Conservation (phyloP, 2,797 vertebrate species). For the Echiichthys vipera region DNA sequence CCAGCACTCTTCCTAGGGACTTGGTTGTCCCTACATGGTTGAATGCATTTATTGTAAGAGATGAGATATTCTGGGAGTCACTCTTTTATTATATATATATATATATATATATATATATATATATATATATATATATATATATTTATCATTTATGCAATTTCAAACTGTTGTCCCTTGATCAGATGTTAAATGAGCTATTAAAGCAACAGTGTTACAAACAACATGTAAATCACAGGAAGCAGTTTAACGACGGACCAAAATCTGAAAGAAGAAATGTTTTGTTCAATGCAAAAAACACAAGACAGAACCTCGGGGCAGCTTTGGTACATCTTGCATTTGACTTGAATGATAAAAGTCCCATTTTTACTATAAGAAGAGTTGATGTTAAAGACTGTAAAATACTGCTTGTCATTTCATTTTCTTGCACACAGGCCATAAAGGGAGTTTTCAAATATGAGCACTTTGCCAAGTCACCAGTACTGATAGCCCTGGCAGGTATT, state of each 20-base stretch:
- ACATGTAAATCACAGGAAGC: background rate
- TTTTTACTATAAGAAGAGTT: background rate
- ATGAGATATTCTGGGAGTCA: too few relatives aligned
- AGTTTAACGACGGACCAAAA: background rate
- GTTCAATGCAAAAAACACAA: background rate
- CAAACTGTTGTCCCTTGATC: background rate
- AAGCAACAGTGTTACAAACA: background rate
- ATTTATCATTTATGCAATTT: background rate
- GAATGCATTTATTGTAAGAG: too few relatives aligned
- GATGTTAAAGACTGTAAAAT: background rate
- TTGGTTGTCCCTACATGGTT: too few relatives aligned
- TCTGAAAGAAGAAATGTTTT: background rate
- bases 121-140: too few relatives aligned
- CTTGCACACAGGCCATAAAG: background rate
- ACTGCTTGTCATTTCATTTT: background rate
- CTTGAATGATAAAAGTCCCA: conserved; percentile 2
- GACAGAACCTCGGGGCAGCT: too few relatives aligned
- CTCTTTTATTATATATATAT: too few relatives aligned
- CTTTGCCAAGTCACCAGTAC: conserved; percentile 13
- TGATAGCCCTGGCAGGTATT: conserved; percentile 31
- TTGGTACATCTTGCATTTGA: background rate
- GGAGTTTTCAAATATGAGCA: conserved; percentile 17
- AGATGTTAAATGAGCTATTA: background rate
- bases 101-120: too few relatives aligned
- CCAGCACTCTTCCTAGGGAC: too few relatives aligned